Evolutionary conservation across 2,113 vertebrate genomes (phyloP), one percentile per base, ranked within the genome.

Genomic region (Phrynocephalus versicolor): DNA sequence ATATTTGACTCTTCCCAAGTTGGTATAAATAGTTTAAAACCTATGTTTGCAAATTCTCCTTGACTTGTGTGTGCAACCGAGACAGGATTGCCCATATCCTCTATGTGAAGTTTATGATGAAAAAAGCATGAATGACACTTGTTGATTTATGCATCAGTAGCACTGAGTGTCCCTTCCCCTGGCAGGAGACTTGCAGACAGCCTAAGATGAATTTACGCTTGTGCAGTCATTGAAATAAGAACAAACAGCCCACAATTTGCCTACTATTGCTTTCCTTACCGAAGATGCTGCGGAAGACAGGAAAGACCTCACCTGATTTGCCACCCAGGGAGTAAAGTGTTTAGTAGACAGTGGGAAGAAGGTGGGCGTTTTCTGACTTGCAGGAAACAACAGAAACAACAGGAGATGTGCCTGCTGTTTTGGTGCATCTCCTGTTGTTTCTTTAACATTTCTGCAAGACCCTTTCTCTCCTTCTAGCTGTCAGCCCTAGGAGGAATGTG

Each of bases 51-150:
- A 73, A 6, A 71, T 3, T 64, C 23, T 77, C 81, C 58, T 3
- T 88, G 25, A 74, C 70, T 84, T 79, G n/a, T 73, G 1, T 83
- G 37, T 27, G 4, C 71, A 21, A 51, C 27, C 78, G 0, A 13
- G 33, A 70, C 89, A 58, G 12, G 90, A 35, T 9, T 10, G 70
- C 83, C 62, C 70, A 71, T 23, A 83, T 60, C 14, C 85, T 85
- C 33, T 64, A 67, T 2, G 4, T 83, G 41, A 25, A 27, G 35
- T 45, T 37, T 35, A 67, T 14, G 73, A 67, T 51, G 51, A 76
- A 45, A 45, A 18, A 1, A 60, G 80, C 19, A 27, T 62, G 35
- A 55, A 82, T n/a, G 37, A 37, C 5, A 33, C 15, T 33, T 21
- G 14, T 71, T 18, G 16, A 14, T 35, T 23, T n/a, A n/a, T n/a